Evolutionary conservation across 1,140 invertebrate species (phyloP), one percentile per base, ranked within the genome.

Genomic region (Trachymyrmex cornetzi): DNA sequence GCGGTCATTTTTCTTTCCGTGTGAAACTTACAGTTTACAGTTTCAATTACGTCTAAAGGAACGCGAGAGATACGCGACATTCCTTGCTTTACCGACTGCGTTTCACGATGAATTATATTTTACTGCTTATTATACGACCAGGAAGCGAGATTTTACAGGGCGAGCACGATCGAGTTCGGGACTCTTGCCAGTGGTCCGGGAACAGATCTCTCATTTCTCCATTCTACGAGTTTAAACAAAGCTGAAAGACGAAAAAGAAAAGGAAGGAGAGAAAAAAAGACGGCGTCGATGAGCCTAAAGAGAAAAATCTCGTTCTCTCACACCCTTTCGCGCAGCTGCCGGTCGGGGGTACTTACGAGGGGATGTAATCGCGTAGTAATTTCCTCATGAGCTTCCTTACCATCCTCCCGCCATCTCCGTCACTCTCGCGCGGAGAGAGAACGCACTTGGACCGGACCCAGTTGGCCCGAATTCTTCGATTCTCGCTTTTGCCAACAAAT

Each of bases 341-440:
- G 55, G 27, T 80, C 53, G 66, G 66, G 69, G 66, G 71, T 84
- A 91, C 87, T 90, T 90, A 90, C 79, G 87, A 77, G 89, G 80
- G 90, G 89, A 92, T 87, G 90, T 93, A 94, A 94, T 94, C 93
- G 91, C 90, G 89, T 88, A 91, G 91, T 94, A 94, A 94, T 94
- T 94, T 93, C 93, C 93, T 93, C 92, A 91, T 92, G 92, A 93
- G 91, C 82, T 91, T 91, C 89, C 93, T 93, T 93, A 93, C 93
- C 79, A 5, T 14, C 53, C 34, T 24, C 44, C 34, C 61, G 22
- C 24, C 74, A 11, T n/a, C 48, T 48, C 14, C 27, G 16, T 24
- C 38, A 24, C 1, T 86, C 67, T 85, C 90, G 86, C 89, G 59
- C 69, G 86, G 80, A 87, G 86, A 66, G 85, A 92, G 87, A 88